These are phyloP conservation scores for Bagarius yarrelli DNA, from an alignment of 2,113 vertebrate genomes.

Conservation along the genomic window DNA sequence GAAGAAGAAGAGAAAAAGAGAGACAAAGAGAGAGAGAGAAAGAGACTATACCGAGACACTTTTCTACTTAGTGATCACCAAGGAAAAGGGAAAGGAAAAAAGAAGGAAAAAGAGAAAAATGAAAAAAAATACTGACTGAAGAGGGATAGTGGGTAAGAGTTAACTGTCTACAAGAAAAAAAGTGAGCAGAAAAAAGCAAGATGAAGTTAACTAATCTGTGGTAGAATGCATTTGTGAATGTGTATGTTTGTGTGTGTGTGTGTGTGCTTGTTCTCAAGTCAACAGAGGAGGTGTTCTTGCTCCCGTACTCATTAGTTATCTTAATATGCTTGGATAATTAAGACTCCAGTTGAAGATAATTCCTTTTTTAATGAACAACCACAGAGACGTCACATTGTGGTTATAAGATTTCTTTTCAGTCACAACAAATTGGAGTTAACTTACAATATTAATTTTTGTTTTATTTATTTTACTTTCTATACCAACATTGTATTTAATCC, in stretches of 20 bases:
- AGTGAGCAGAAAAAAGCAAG: neutral
- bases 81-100: neutral
- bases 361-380: conserved; percentile 42
- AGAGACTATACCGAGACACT: too few relatives aligned
- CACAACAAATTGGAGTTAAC: conserved; percentile 8
- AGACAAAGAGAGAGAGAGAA: conserved; percentile 22
- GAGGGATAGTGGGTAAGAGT: conserved; percentile 11
- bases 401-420: conserved; percentile 18
- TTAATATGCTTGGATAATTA: conserved; percentile 44
- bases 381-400: conserved; percentile 34
- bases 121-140: neutral
- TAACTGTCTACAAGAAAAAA: conserved; percentile 6
- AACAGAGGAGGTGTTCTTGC: conserved; percentile 41
- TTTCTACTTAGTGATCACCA: too few relatives aligned
- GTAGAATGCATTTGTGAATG: neutral
- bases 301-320: conserved; percentile 44
- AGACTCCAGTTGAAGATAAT: conserved; percentile 43
- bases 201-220: conserved; percentile 9
- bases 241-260: conserved; percentile 14
- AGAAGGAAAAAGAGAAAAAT: conserved; percentile 3
- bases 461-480: conserved; percentile 8
- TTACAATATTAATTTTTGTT: neutral
- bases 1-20: conserved; percentile 16
- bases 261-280: conserved; percentile 19
- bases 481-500: neutral